Conservation (phyloP, 2,888 invertebrate species). For the Lepeophtheirus nordmannii region DNA sequence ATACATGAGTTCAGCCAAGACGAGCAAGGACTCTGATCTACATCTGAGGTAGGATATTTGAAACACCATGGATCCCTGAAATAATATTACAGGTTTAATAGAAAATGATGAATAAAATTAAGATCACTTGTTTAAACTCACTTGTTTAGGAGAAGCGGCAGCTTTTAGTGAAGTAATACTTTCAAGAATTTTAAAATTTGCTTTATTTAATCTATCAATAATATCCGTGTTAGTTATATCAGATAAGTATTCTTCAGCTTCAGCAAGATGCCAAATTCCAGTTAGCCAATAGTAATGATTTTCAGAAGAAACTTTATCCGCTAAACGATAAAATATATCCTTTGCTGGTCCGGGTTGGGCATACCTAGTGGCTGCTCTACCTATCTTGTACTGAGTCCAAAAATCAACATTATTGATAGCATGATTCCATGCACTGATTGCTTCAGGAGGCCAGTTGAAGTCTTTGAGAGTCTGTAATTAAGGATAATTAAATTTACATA, state of each 20-base stretch:
- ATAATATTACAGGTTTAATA: background rate
- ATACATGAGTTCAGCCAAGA: conserved; percentile 46
- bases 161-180: conserved; percentile 46
- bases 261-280: conserved; percentile 45
- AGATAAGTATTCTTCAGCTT: conserved; percentile 34
- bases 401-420: conserved; percentile 46
- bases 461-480: conserved; percentile 49
- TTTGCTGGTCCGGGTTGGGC: conserved; percentile 60
- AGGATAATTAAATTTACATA: too few relatives aligned
- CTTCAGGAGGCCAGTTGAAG: conserved; percentile 48
- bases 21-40: conserved; percentile 56
- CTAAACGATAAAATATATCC: conserved; percentile 46
- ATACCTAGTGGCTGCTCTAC: conserved; percentile 66
- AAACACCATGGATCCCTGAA: background rate
- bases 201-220: conserved; percentile 38
- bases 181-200: conserved; percentile 48
- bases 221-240: conserved; percentile 19
- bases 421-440: conserved; percentile 40
- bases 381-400: conserved; percentile 74
- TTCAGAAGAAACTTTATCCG: conserved; percentile 61
- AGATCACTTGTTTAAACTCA: background rate
- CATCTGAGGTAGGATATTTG: conserved; percentile 32
- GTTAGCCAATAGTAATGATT: conserved; percentile 74
- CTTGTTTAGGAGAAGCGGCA: conserved; percentile 26
- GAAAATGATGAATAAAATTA: background rate